Evolutionary conservation across 2,113 vertebrate genomes (phyloP), one percentile per base, ranked within the genome.

Genomic region (Gobiocypris rarus): DNA sequence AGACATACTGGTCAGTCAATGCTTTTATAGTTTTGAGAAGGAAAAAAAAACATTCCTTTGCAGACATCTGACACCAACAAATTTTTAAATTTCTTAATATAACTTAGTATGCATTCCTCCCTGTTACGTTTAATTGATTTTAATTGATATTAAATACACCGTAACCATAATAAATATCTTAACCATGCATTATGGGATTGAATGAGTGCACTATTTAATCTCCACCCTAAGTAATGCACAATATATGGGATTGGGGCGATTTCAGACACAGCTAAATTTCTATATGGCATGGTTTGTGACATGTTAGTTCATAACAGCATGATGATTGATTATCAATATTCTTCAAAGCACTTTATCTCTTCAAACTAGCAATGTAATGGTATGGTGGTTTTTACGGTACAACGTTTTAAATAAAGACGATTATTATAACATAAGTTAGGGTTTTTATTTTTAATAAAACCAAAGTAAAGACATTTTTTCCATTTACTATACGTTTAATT

Each of bases 301-400:
- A 24, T 24, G 41, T 24, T 45, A 13, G 11, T 26, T 73, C 41
- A 24, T 71, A 45, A 71, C 41, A 71, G 22, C 45, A 24, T 24
- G 41, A n/a, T 5, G 19, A 38, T 54, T 54, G 52, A 67, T 38
- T 19, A 70, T 41, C 22, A 38, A 5, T 41, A 70, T 41, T 70
- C 34, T 41, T 70, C 34, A 70, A 70, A 22, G 19, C 34, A 70
- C 34, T 70, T 70, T 48, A 24, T 73, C 13, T 48, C 41, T 26
- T 52, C 24, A 26, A 31, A 52, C 67, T 70, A 70, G 26, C 15
- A 50, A 52, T 50, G 73, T 52, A 75, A 52, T 50, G 48, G 73
- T 50, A 75, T 75, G 73, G 52, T 5, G 73, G 26, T 75, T 75
- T 48, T 75, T 75, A 31, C 45, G 73, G 73, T 50, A 75, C 73